Base-by-base conservation (phyloP, 2,797 vertebrate genomes). In the Pangasius krempfi region DNA sequence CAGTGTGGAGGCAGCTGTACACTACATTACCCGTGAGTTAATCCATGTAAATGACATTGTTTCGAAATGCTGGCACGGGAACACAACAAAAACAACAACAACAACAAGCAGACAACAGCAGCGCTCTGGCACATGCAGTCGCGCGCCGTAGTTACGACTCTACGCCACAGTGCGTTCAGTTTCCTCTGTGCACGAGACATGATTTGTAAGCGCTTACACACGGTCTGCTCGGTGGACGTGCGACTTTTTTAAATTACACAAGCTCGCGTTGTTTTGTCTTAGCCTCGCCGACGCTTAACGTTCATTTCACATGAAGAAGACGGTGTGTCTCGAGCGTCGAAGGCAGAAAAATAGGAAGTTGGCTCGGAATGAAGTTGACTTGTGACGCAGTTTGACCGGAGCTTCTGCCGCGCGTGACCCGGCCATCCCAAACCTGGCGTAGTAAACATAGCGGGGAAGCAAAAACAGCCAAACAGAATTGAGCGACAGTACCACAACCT, bases 331-430 rank as follows among this genome's bases (percentile, higher is more conserved):
- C 54, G 7, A 37, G 44, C 47, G 87, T 52, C 66, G 86, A 89
- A 85, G 92, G 93, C 92, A 93, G 12, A 91, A 94, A 47, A 95
- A 94, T 94, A 95, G 94, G 94, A 96, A 95, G 93, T 90, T 76
- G 88, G 56, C 81, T 89, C 79, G 81, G 68, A 88, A 87, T 81
- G 81, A 91, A 93, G 92, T 91, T 94, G 94, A 92, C 92, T 9
- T 96, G 96, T 97, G 97, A 97, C 96, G 97, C 97, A 97, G 94
- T 96, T 95, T 93, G 92, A 95, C 93, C 93, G 93, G 93, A 90
- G 60, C 37, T 62, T 81, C 47, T 68, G 30, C 18, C 86, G 56
- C 78, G 64, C 44, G 47, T 84, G 83, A 84, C 83, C 83, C 58
- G 56, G 79, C 30, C 79, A 27, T 81, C 79, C 40, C 7, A 30